Evolutionary conservation across 2,797 vertebrate genomes (phyloP).

Genomic region (Dromococcyx pavoninus): DNA sequence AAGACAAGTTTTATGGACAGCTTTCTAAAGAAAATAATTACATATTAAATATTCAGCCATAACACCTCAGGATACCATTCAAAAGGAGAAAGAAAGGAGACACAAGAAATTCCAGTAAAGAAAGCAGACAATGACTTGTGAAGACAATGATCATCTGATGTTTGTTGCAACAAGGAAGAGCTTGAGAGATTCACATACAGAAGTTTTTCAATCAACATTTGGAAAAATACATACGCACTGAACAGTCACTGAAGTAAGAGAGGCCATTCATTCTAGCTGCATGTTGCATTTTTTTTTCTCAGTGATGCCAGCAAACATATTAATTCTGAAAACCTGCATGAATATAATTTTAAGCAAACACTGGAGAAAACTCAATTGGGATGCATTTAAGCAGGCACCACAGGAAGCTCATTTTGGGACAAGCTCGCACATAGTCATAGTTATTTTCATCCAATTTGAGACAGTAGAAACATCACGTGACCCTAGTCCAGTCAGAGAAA

Average conservation of each 20-base stretch:
- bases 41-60: not conserved
- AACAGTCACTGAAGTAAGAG: not conserved
- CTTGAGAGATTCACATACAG: not conserved
- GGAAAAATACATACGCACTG: not conserved
- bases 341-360: slow-evolving; percentile 4
- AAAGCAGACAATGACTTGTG: not conserved
- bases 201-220: not conserved
- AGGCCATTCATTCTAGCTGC: not conserved
- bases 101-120: not conserved
- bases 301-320: not conserved
- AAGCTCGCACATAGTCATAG: not conserved
- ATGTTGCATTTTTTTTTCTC: not conserved
- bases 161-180: not conserved
- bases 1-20: not conserved
- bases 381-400: not conserved
- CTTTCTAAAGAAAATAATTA: not conserved
- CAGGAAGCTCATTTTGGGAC: not conserved
- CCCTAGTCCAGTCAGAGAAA: not conserved
- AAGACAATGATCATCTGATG: no score
- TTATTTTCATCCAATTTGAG: not conserved
- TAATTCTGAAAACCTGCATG: not conserved
- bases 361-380: not conserved
- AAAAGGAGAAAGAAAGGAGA: not conserved
- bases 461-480: not conserved
- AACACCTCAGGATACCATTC: not conserved